Conservation (phyloP, 1,140 invertebrate species). For the Drosophila pruinosa region DNA sequence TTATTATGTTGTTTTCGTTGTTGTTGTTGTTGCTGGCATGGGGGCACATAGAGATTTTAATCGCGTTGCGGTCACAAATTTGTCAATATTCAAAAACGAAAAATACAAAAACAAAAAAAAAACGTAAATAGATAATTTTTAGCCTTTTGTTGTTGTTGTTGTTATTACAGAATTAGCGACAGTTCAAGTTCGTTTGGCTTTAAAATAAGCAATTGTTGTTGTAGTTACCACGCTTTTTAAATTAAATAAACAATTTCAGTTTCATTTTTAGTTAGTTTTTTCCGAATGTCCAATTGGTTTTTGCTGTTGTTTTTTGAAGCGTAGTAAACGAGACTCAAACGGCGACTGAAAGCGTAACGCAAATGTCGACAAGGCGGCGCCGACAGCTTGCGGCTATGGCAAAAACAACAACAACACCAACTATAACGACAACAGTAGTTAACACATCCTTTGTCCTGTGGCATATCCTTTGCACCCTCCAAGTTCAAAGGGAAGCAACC, state of each 20-base stretch:
- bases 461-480: conserved; percentile 27
- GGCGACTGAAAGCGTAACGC: conserved; percentile 66
- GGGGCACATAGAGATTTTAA: conserved; percentile 65
- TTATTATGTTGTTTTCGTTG: conserved; percentile 22
- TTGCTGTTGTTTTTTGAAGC: conserved; percentile 49
- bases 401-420: conserved; percentile 52
- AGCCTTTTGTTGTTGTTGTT: conserved; percentile 29
- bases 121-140: conserved; percentile 44
- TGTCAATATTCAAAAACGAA: conserved; percentile 60
- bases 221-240: conserved; percentile 55
- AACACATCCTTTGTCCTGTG: conserved; percentile 55
- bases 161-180: conserved; percentile 46
- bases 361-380: conserved; percentile 49
- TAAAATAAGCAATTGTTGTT: conserved; percentile 15
- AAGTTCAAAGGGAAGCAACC: conserved; percentile 28
- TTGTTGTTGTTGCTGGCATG: neutral
- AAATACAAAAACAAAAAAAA: conserved; percentile 21
- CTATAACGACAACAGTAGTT: conserved; percentile 24
- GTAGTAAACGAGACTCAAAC: conserved; percentile 62
- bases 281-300: neutral
- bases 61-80: conserved; percentile 58
- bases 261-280: conserved; percentile 26
- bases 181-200: conserved; percentile 66
- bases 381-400: conserved; percentile 70
- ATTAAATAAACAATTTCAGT: conserved; percentile 44